phyloP scores from a whole-genome alignment of 1,140 invertebrate genomes.

The Aphelenchoides besseyi region DNA sequence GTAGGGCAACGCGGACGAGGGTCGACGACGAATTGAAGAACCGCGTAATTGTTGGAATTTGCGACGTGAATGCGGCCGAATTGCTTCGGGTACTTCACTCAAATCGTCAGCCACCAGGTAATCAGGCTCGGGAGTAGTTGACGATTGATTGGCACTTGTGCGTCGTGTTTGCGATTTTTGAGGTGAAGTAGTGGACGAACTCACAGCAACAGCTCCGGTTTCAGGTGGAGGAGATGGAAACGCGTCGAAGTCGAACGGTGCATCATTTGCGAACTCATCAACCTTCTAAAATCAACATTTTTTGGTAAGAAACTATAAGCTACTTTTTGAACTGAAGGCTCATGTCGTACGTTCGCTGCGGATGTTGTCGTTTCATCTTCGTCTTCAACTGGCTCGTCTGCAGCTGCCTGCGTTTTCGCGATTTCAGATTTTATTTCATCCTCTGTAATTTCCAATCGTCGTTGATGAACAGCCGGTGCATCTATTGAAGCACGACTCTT shows the following conservation, averaged over 20 bases:
- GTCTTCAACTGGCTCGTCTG: neutral
- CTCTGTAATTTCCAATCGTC: neutral
- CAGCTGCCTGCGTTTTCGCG: neutral
- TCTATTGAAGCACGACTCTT: too few relatives aligned
- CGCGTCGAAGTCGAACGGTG: conserved; percentile 14
- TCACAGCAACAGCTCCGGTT: neutral
- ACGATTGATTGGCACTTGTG: neutral
- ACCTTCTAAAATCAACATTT: conserved; percentile 11
- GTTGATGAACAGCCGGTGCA: neutral
- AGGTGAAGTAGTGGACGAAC: neutral
- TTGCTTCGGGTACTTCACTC: neutral
- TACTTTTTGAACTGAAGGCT: neutral
- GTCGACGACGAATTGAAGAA: neutral
- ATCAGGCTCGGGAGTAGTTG: neutral
- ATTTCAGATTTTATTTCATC: neutral
- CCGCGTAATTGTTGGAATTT: neutral
- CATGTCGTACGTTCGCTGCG: neutral
- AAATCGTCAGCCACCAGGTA: conserved; percentile 10
- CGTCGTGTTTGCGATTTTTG: neutral
- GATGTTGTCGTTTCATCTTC: neutral
- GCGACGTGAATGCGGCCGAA: neutral
- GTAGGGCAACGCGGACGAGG: conserved; percentile 12
- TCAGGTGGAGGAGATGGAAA: conserved; percentile 19
- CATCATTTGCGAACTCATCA: neutral
- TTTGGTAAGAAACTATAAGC: neutral